Evolutionary conservation across 2,113 vertebrate species (phyloP), one percentile per base, ranked within the genome.

Genomic region (Pungitius pungitius): DNA sequence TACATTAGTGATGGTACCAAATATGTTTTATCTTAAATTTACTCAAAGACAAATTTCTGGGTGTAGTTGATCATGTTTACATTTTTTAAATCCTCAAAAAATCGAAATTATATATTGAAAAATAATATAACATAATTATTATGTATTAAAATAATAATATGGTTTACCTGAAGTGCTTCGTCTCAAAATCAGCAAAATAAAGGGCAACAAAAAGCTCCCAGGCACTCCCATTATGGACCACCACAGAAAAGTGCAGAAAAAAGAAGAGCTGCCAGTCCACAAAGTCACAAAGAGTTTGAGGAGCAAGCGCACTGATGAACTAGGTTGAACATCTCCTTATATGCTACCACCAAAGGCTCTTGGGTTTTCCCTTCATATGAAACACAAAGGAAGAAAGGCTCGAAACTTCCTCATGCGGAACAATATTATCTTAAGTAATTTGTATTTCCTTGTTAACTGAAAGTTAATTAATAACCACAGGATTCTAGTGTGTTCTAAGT

Each of bases 161-260:
- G 30, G 6, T 35, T 6, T 82, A 90, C 89, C 89, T 84, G 76
- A 77, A 33, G 58, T 60, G 1, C 0, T 26, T 77, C 62, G 30
- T 20, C 63, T 74, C 22, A 61, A 49, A 69, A 80, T 68, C 30
- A 69, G 58, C 9, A 86, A 12, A 67, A 87, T 47, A 14, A 84
- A 17, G 24, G 78, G 22, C 20, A 73, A 62, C 0, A 75, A 22
- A 1, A 85, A 35, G 13, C 27, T 12, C 30, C 18, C 12, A 10
- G 22, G 20, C 0, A 3, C 6, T 42, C 2, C 55, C 86, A 87
- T 88, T 2, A 24, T 77, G 33, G 40, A 45, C 24, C 58, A 58
- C 15, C 1, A 24, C 47, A 68, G 35, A 27, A 61, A 56, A 8
- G 10, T 9, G 0, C 6, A 68, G 61, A 59, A 75, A 80, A 68